These are phyloP conservation scores for Novumbra hubbsi DNA, from an alignment of 2,797 vertebrate species.

Conservation along the genomic window DNA sequence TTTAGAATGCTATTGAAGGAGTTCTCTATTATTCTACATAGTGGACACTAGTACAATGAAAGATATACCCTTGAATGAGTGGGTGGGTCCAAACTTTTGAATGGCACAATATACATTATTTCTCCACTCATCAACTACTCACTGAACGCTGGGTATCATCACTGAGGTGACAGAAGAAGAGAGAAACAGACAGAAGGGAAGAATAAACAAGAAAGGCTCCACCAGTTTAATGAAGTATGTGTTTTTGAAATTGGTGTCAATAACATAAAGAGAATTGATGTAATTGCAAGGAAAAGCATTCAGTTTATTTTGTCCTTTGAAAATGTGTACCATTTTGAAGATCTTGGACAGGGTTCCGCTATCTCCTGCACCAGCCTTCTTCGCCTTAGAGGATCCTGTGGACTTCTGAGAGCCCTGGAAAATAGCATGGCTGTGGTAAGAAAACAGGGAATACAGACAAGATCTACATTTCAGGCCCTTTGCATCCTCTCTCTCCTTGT, in stretches of 20 bases:
- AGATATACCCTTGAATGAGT: too few species aligned
- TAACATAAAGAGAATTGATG: background rate
- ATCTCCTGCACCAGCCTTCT: slow-evolving; percentile 85
- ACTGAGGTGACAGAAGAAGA: slow-evolving; percentile 52
- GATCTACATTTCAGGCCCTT: too few species aligned
- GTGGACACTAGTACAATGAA: too few species aligned
- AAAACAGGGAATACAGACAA: background rate
- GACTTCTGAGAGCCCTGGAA: slow-evolving; percentile 89
- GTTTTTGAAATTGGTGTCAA: slow-evolving; percentile 5
- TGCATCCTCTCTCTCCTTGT: too few species aligned
- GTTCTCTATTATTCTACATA: too few species aligned
- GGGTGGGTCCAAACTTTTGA: too few species aligned
- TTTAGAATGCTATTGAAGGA: too few species aligned
- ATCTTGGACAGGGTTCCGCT: slow-evolving; percentile 93
- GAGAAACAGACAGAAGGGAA: slow-evolving; percentile 9
- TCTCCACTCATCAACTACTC: slow-evolving; percentile 56
- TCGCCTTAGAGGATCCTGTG: slow-evolving; percentile 82
- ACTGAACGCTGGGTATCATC: slow-evolving; percentile 68
- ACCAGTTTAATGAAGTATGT: slow-evolving; percentile 14
- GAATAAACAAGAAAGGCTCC: slow-evolving; percentile 17
- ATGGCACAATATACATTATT: background rate
- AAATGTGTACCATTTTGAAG: slow-evolving; percentile 89
- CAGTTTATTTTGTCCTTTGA: background rate
- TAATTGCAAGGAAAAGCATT: slow-evolving; percentile 1
- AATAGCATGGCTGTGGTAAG: slow-evolving; percentile 22